These are phyloP conservation scores for Megaceryle maxima DNA, from an alignment of 2,113 vertebrate species.

Conservation along the genomic window DNA sequence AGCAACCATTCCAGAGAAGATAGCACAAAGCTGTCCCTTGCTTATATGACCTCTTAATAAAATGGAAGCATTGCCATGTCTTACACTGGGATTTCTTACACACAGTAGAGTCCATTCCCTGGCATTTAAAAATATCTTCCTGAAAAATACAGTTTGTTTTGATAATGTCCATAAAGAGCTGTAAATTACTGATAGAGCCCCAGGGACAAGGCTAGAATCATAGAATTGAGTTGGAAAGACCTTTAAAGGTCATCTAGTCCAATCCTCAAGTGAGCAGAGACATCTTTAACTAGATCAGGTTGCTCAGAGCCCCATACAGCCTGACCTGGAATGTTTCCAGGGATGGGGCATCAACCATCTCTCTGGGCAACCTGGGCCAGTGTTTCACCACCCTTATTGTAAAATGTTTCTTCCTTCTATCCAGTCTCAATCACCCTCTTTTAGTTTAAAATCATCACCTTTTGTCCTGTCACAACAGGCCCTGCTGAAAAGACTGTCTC, in stretches of 20 bases:
- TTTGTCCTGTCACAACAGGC: neutral
- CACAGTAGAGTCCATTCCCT: neutral
- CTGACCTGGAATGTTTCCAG: neutral
- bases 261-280: neutral
- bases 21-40: neutral
- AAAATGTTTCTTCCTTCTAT: neutral
- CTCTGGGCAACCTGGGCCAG: neutral
- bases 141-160: neutral
- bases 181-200: neutral
- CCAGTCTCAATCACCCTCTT: neutral
- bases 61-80: neutral
- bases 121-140: neutral
- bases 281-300: neutral
- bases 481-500: neutral
- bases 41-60: slow-evolving; percentile 6
- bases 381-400: neutral
- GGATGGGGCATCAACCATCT: neutral
- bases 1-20: accelerated
- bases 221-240: neutral
- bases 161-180: neutral
- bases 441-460: neutral
- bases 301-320: neutral
- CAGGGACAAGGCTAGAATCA: neutral
- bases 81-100: neutral
- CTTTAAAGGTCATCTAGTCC: neutral